Evolutionary conservation across 2,113 vertebrate genomes (phyloP), one percentile per base, ranked within the genome.

Genomic region (Oxyura jamaicensis): DNA sequence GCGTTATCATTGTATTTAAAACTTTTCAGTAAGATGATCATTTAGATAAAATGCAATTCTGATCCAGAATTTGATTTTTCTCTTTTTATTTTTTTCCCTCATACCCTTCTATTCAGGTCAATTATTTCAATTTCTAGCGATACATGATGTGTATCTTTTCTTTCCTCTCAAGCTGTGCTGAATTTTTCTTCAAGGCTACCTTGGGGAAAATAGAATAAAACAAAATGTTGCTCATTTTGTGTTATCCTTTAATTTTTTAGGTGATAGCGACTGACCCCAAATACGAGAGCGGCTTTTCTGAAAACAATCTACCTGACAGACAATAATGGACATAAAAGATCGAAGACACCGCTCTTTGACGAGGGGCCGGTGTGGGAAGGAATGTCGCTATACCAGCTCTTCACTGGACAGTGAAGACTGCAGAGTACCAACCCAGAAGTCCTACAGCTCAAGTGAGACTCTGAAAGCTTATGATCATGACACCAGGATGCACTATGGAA

Each of bases 371-470:
- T 99, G 99, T 21, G 98, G 98, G 90, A 99, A 99, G 96, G 99
- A 99, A 63, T 98, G 98, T 86, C 99, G 99, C 94, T 99, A 99
- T 87, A 99, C 98, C 3, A 99, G 99, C 58, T 99, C 99, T 28
- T 99, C 99, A 28, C 97, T 99, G 97, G 99, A 99, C 93, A 96
- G 98, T 2, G 99, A 99, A 11, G 99, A 99, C 96, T 99, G 99
- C 92, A 98, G 99, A 7, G 99, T 99, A 60, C 99, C 99, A 55
- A 99, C 99, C 0, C 99, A 99, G 98, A 99, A 99, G 90, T 99
- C 99, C 33, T 99, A 99, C 96, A 99, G 99, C 98, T 99, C 99
- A 93, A 99, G 99, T 3, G 99, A 99, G 98, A 99, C 99, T 0
- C 98, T 99, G 53, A 99, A 99, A 96, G 99, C 99, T 0, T 99